Base-by-base conservation (phyloP, 2,888 invertebrate genomes). In the Pristionchus japonicus region DNA sequence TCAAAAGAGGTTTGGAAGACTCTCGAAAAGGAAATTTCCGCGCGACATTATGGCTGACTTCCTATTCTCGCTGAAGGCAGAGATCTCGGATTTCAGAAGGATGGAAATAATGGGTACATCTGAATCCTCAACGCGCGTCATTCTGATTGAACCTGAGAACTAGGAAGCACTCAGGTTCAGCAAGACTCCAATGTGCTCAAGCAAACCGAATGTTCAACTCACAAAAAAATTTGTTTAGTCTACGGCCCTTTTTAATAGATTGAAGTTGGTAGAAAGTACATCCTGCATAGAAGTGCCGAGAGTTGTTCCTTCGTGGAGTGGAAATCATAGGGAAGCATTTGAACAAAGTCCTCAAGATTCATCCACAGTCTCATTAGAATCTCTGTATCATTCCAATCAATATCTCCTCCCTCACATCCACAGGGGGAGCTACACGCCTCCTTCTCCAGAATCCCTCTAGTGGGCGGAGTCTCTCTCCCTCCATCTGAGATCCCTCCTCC, bases 401-500 rank as follows among this genome's bases (percentile, higher is more conserved):
- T n/a, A n/a, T n/a, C n/a, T n/a, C n/a, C n/a, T n/a, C n/a, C n/a
- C n/a, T n/a, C n/a, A n/a, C n/a, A n/a, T n/a, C n/a, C n/a, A n/a
- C n/a, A n/a, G n/a, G n/a, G n/a, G n/a, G n/a, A n/a, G n/a, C n/a
- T n/a, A n/a, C n/a, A n/a, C 70, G 11, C 7, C 43, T 23, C 43
- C 20, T 43, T 27, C 77, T 37, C 37, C 70, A 37, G 37, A 67
- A 67, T 67, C 70, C 23, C 23, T 23, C 20, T 23, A 57, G 37
- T 1, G 37, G 37, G 70, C 37, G 70, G 17, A 9, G 70, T 20
- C 37, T 70, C 77, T 13, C n/a, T 77, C 77, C 47, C 77, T 40
- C 77, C 77, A 27, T 43, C 77, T 77, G 43, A 77, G 77, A 77
- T 77, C 77, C 17, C 77, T 17, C 77, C 43, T n/a, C 70, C 70